Evolutionary conservation across 2,113 vertebrate species (phyloP), one percentile per base, ranked within the genome.

Genomic region (Vulpes vulpes): DNA sequence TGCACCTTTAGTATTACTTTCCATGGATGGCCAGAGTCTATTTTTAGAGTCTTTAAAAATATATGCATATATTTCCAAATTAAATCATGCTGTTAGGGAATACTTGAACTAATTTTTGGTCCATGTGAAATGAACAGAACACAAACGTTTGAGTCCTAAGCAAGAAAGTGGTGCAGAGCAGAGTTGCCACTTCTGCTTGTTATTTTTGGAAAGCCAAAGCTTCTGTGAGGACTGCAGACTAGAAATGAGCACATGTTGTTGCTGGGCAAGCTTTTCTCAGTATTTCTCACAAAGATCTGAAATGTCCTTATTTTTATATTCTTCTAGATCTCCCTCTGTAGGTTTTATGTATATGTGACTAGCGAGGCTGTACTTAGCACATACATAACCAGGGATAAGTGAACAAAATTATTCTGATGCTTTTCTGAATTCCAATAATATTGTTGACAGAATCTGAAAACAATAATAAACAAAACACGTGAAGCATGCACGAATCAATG

Each of bases 41-140:
- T 96, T 91, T 95, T 96, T 86, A 90, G 35, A 93, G 20, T 25
- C 16, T 71, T 78, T 86, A 57, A 85, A 89, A 49, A 91, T 89
- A 74, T 35, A 80, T 57, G 67, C 20, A 79, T 32, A 35, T 49
- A 67, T 93, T 84, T 91, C 17, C 55, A 96, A 92, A 95, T 64
- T 91, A 74, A 92, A 74, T 91, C 74, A 82, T 35, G 43, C 64
- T 85, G 12, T 91, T 94, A 96, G 64, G 73, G 59, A 86, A 85
- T 89, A 91, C 20, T 64, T 74, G 38, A 91, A 88, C 20, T 94
- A 76, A 88, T 64, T 94, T 93, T 91, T 57, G 53, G 23, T 25
- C 64, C 20, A 27, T 84, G 25, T 62, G 20, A 96, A 96, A 85
- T 95, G 67, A 90, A 80, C 11, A 88, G 43, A 89, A 90, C 27